Evolutionary conservation across 2,888 invertebrate species (phyloP).

Genomic region (Polydesmus complanatus): DNA sequence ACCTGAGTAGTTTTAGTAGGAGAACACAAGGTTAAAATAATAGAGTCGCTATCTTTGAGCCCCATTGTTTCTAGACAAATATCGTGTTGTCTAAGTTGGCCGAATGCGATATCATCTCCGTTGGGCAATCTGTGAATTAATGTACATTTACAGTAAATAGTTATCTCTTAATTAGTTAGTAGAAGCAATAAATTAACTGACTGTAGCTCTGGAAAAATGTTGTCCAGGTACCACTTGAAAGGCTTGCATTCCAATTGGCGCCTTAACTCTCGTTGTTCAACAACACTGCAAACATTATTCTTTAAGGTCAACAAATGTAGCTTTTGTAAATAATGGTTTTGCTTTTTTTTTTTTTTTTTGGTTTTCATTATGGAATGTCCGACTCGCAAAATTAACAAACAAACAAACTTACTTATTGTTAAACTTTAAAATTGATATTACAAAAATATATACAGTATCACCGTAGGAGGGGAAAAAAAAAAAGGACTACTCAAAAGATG

Average conservation of each 20-base stretch:
- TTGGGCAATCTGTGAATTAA: conserved; percentile 16
- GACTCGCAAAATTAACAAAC: background rate
- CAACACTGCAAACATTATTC: conserved; percentile 3
- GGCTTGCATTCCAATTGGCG: conserved; percentile 78
- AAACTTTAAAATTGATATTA: too few species aligned
- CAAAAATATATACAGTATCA: background rate
- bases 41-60: background rate
- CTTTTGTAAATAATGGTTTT: background rate
- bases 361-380: background rate
- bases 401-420: background rate
- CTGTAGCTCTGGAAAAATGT: conserved; percentile 83
- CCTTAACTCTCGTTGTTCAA: conserved; percentile 48
- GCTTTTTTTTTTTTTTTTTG: background rate
- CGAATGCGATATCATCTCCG: conserved; percentile 18
- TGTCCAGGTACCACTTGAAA: conserved; percentile 97
- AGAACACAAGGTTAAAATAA: conserved; percentile 12
- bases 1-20: conserved; percentile 13
- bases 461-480: background rate
- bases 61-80: conserved; percentile 13
- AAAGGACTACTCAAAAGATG: too few species aligned
- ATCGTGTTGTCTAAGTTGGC: conserved; percentile 18
- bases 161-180: background rate
- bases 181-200: too few species aligned
- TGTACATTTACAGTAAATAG: too few species aligned
- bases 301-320: background rate